These are phyloP conservation scores for Proteles cristata DNA, from an alignment of 2,113 vertebrate genomes.

Conservation along the genomic window DNA sequence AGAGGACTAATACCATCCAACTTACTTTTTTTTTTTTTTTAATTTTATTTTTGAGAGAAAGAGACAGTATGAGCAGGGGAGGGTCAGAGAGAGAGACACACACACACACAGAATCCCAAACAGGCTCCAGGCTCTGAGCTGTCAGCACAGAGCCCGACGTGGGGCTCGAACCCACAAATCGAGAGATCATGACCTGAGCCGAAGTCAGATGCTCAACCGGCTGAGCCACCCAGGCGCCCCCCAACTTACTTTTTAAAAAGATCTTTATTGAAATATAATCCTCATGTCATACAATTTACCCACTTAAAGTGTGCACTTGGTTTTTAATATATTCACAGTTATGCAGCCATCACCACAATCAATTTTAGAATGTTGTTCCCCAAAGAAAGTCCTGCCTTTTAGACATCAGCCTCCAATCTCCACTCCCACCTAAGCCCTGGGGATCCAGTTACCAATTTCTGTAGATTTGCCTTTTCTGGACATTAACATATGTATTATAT, in stretches of 20 bases:
- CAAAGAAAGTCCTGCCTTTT: neutral
- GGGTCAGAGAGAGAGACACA: too few species aligned
- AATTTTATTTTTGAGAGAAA: too few species aligned
- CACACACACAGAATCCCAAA: too few species aligned
- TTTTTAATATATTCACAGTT: neutral
- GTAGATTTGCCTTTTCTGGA: neutral
- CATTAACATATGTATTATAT: too few species aligned
- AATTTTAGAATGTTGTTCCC: neutral
- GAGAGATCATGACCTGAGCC: too few species aligned
- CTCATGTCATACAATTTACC: neutral
- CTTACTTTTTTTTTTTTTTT: neutral
- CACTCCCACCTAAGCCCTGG: neutral
- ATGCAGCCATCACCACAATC: neutral
- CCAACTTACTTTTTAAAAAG: neutral
- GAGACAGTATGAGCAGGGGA: too few species aligned
- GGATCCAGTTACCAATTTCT: neutral
- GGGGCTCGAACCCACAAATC: too few species aligned
- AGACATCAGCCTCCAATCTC: neutral
- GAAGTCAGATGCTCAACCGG: too few species aligned
- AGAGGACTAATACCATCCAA: neutral
- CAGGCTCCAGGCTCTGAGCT: too few species aligned
- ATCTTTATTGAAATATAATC: neutral
- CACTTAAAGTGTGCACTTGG: neutral
- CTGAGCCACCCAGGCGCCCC: too few species aligned
- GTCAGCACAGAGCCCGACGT: too few species aligned